Percentiles rank a stretch among this genome's conserved stretches.
Evolutionary conservation across 2,797 vertebrate genomes (phyloP).

Genomic region (Euthynnus affinis): DNA sequence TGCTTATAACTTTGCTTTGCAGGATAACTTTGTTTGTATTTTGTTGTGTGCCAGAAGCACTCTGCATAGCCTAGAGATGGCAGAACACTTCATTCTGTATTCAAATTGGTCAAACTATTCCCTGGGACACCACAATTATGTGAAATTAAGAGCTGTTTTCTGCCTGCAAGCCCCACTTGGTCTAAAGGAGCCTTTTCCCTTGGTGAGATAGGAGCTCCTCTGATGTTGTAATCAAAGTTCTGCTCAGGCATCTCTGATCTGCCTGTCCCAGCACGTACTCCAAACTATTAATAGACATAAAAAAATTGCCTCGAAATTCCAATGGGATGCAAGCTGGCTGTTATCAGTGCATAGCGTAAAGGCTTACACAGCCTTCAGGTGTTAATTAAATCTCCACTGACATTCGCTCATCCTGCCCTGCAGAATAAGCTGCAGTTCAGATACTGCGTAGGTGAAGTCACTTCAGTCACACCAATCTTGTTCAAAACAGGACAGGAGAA

Average conservation of each 20-base stretch:
- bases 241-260: conserved; percentile 76
- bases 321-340: conserved; percentile 66
- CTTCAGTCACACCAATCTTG: conserved; percentile 72
- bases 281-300: conserved; percentile 78
- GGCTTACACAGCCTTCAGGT: conserved; percentile 78
- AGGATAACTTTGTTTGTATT: conserved; percentile 16
- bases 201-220: conserved; percentile 61
- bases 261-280: conserved; percentile 68
- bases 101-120: conserved; percentile 60
- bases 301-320: conserved; percentile 70
- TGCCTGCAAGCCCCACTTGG: conserved; percentile 44
- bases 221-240: conserved; percentile 81
- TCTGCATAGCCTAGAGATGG: conserved; percentile 8
- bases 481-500: conserved; percentile 60
- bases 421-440: conserved; percentile 68
- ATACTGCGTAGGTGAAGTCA: conserved; percentile 67
- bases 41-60: not conserved
- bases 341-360: conserved; percentile 73
- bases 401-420: conserved; percentile 70
- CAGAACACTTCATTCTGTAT: conserved; percentile 42
- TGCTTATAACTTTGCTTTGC: conserved; percentile 8
- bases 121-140: conserved; percentile 61
- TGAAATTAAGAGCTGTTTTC: conserved; percentile 62
- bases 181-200: conserved; percentile 59
- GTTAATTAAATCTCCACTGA: conserved; percentile 81